A percentile compares a stretch with the other conserved stretches of the same genome.
Conservation (phyloP, 2,113 vertebrate genomes). For the Corythornis madagascariensis region DNA sequence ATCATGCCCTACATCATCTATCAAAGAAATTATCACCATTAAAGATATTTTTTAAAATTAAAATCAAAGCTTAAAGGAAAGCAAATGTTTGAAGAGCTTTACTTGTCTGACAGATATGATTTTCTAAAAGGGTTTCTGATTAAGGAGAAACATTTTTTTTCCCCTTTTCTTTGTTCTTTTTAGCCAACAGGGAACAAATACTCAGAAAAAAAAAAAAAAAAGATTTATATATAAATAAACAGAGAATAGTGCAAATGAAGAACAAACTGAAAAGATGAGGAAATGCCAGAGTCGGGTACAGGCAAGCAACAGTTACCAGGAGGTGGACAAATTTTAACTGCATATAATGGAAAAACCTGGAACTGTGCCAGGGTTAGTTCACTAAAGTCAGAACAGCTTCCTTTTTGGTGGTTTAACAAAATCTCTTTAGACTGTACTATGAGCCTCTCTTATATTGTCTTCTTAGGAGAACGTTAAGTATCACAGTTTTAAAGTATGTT, state of each 20-base stretch:
- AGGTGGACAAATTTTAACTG: neutral
- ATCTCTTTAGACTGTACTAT: neutral
- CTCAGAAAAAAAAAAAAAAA: neutral
- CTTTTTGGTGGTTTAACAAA: neutral
- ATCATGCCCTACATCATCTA: neutral
- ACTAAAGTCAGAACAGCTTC: neutral
- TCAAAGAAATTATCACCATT: neutral
- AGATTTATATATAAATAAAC: neutral
- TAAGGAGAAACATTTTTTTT: neutral
- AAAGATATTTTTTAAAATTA: constrained; percentile 36
- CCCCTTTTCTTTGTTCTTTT: neutral
- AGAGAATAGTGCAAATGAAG: neutral
- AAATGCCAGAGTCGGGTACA: neutral
- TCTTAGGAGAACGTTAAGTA: neutral
- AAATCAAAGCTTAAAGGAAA: constrained; percentile 44
- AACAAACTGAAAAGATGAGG: neutral
- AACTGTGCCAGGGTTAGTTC: neutral
- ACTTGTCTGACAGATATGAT: constrained; percentile 42
- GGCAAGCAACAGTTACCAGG: neutral
- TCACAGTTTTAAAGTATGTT: neutral
- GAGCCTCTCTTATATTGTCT: neutral
- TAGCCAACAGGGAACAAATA: neutral
- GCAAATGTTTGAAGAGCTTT: constrained; percentile 22
- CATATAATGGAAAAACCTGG: neutral
- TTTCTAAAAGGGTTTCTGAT: neutral